Percentiles rank a stretch among this genome's conserved stretches.
Conservation (phyloP, 2,113 vertebrate species). For the Bubo scandiacus region DNA sequence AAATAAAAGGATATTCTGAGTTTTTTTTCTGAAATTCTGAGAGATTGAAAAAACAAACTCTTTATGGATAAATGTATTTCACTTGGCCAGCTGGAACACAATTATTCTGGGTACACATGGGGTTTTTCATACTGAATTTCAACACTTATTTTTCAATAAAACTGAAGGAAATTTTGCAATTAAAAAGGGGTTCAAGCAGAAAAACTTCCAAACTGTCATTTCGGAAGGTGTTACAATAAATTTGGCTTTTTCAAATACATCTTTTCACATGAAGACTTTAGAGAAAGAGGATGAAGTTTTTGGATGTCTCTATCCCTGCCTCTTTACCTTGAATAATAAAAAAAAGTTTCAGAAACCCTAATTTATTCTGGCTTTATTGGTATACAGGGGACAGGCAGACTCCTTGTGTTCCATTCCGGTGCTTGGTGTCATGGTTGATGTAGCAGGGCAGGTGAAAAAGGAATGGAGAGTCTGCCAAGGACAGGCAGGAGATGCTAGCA, state of each 20-base stretch:
- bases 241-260: background rate
- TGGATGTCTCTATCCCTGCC: background rate
- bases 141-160: constrained; percentile 30
- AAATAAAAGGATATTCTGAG: constrained; percentile 8
- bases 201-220: background rate
- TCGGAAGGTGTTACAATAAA: background rate
- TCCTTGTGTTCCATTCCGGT: background rate
- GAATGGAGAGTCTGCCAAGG: background rate
- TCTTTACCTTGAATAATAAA: background rate
- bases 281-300: background rate
- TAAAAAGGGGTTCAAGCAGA: background rate
- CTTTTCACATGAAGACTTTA: background rate
- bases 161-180: constrained; percentile 1
- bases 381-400: background rate
- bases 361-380: background rate
- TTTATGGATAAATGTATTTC: background rate
- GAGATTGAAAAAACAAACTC: constrained; percentile 38
- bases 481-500: background rate
- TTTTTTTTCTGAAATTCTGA: background rate
- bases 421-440: background rate
- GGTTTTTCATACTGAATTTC: constrained; percentile 28
- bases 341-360: background rate
- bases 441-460: background rate
- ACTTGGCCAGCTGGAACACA: background rate
- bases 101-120: background rate